Evolutionary conservation across 2,113 vertebrate species (phyloP), one percentile per base, ranked within the genome.

Genomic region (Amphiprion ocellaris): DNA sequence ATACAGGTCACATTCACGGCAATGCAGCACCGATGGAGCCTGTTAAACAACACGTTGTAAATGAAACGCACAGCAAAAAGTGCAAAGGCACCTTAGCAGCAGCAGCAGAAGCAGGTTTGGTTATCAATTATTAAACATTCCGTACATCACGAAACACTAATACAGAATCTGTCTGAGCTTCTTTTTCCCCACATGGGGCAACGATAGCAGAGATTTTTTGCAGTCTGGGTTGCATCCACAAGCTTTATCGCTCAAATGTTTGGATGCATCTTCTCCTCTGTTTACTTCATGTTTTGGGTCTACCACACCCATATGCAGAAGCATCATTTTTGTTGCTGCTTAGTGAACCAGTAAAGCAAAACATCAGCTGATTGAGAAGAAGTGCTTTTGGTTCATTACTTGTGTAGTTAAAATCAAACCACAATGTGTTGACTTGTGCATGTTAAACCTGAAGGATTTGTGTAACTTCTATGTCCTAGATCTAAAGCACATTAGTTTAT

Each of bases 1-100:
- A 85, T 26, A 33, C 61, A 81, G 63, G 77, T 79, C 75, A 79
- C 72, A 73, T 55, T 74, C 62, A 74, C 47, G 65, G 52, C 44
- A 62, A 50, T 14, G 26, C 7, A 26, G 37, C 65, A 30, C 63
- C 53, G 70, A 82, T 54, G 3, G 58, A 77, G 63, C 11, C 30
- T 21, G 41, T 69, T 64, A 39, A 72, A 65, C 7, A 19, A 62
- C 60, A 21, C 11, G 16, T 10, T 39, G 26, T 37, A 33, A 55
- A 46, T 24, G 15, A 55, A 46, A 23, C 33, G 37, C 17, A 53
- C 28, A 3, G 49, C 49, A 17, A 52, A 30, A 15, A 17, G 69
- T 37, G 44, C 46, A 63, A 65, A 71, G 73, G 41, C 24, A 74
- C 60, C 23, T 71, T 28, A 30, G 28, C 17, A 21, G 50, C 24